phyloP scores from a whole-genome alignment of 2,888 invertebrate species.

The Torymus auratus region DNA sequence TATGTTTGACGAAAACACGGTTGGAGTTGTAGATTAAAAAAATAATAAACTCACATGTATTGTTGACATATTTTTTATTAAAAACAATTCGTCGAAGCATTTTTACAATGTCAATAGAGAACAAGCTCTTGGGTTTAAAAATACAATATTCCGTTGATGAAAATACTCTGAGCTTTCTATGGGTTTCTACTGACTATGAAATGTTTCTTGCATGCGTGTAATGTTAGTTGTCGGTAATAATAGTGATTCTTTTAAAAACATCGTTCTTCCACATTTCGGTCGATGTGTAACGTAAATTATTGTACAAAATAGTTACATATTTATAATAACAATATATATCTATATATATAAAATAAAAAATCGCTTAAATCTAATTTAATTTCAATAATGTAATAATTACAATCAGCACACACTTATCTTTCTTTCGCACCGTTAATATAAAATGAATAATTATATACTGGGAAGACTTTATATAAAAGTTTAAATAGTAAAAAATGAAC shows the following conservation, averaged over 20 bases:
- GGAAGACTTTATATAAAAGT: conserved; percentile 52
- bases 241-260: conserved; percentile 42
- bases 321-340: conserved; percentile 73
- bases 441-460: conserved; percentile 51
- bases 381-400: conserved; percentile 64
- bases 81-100: conserved; percentile 57
- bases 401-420: conserved; percentile 68
- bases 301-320: conserved; percentile 73
- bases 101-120: conserved; percentile 57
- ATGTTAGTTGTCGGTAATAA: conserved; percentile 55
- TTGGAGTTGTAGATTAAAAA: no score
- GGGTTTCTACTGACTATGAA: conserved; percentile 50
- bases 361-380: conserved; percentile 66
- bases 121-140: conserved; percentile 52
- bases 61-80: conserved; percentile 57
- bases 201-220: conserved; percentile 50
- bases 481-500: conserved; percentile 45
- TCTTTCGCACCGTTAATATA: conserved; percentile 67
- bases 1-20: no score
- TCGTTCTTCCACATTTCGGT: conserved; percentile 53
- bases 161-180: conserved; percentile 48
- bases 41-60: background rate
- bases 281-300: conserved; percentile 64
- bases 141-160: conserved; percentile 42
- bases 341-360: conserved; percentile 72